Conservation (phyloP, 2,113 vertebrate genomes). For the Oreochromis aureus region DNA sequence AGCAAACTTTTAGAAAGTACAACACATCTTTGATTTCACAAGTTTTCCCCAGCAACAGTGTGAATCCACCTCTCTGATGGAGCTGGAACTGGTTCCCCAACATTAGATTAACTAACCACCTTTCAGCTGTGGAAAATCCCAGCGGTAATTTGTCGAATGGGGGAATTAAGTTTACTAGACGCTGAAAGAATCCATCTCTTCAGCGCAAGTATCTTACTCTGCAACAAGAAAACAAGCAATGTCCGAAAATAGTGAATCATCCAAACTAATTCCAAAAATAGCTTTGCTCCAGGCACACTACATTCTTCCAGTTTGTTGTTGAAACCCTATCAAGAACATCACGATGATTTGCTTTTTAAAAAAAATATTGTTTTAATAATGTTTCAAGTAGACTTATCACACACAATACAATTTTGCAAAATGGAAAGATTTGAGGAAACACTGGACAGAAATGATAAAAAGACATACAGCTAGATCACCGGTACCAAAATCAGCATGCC, state of each 20-base stretch:
- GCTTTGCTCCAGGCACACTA: background rate
- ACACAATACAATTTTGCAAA: background rate
- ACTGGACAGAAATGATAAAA: background rate
- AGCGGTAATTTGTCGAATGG: background rate
- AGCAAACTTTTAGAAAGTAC: background rate
- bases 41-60: background rate
- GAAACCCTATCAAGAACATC: background rate
- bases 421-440: background rate
- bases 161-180: background rate
- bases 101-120: background rate
- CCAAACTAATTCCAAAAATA: background rate
- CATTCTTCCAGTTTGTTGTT: background rate
- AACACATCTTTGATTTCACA: background rate
- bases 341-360: background rate
- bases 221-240: background rate
- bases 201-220: background rate
- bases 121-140: background rate
- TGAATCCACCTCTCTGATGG: accelerated
- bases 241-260: conserved; percentile 7
- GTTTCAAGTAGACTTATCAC: background rate
- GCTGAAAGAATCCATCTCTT: background rate
- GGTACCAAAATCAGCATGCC: background rate
- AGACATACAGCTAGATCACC: background rate
- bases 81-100: background rate
- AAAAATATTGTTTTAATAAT: background rate